Conservation (phyloP, 2,797 vertebrate species). For the Anguilla marmorata region DNA sequence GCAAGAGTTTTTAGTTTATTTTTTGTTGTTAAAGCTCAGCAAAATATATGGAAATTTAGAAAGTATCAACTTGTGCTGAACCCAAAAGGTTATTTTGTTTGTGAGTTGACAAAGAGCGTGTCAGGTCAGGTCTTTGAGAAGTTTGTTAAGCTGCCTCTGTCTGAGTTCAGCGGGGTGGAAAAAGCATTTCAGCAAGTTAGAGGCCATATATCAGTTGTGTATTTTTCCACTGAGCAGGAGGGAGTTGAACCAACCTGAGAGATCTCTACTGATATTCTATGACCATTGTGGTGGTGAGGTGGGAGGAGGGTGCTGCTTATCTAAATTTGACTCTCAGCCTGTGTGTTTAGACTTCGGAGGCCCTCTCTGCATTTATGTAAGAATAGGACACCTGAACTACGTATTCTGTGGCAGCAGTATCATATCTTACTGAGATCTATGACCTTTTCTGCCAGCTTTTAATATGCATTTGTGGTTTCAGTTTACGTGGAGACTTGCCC, state of each 20-base stretch:
- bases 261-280: conserved; percentile 38
- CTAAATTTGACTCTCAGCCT: conserved; percentile 59
- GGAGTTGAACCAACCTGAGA: conserved; percentile 43
- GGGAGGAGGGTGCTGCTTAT: conserved; percentile 56
- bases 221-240: conserved; percentile 34
- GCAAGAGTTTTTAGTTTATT: neutral
- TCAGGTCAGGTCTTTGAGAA: conserved; percentile 33
- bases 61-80: neutral
- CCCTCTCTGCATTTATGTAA: conserved; percentile 49
- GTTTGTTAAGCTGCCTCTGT: conserved; percentile 33
- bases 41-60: neutral
- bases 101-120: conserved; percentile 2
- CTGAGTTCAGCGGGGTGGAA: conserved; percentile 43
- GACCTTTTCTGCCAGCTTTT: conserved; percentile 32
- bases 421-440: conserved; percentile 14
- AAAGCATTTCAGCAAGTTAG: conserved; percentile 40
- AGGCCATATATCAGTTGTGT: conserved; percentile 39
- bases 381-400: neutral
- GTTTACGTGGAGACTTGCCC: conserved; percentile 1
- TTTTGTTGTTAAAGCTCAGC: neutral
- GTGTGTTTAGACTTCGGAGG: conserved; percentile 41
- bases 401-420: neutral
- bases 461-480: conserved; percentile 27
- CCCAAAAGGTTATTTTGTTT: conserved; percentile 13
- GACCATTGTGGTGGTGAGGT: conserved; percentile 47